Conservation (phyloP, 2,888 invertebrate species). For the Cyrtodaria siliqua region DNA sequence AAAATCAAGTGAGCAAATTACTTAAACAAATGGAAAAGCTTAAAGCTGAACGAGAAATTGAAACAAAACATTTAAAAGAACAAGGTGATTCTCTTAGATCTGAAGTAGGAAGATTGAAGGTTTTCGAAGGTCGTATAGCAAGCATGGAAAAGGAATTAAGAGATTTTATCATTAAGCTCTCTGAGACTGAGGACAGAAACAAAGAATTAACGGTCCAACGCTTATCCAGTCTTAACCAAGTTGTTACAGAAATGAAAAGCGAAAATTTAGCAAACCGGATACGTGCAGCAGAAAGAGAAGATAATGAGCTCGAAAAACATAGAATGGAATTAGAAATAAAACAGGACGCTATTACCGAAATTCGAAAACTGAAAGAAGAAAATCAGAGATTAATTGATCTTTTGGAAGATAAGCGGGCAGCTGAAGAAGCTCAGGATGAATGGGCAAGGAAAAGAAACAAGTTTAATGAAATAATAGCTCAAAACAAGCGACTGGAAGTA, state of each 20-base stretch:
- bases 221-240: conserved; percentile 47
- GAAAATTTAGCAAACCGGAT: conserved; percentile 59
- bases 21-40: conserved; percentile 55
- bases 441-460: conserved; percentile 58
- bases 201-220: conserved; percentile 33
- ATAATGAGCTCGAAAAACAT: conserved; percentile 61
- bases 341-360: conserved; percentile 64
- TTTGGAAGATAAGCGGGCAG: conserved; percentile 55
- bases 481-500: conserved; percentile 51
- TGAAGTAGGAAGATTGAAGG: conserved; percentile 55
- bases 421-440: conserved; percentile 61
- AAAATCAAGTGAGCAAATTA: conserved; percentile 58
- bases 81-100: conserved; percentile 55
- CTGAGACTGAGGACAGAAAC: conserved; percentile 50
- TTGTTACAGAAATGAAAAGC: conserved; percentile 62
- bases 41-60: conserved; percentile 47
- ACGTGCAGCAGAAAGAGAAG: conserved; percentile 57
- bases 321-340: conserved; percentile 62
- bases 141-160: conserved; percentile 56
- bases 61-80: conserved; percentile 56
- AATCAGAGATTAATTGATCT: conserved; percentile 42
- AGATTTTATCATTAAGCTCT: conserved; percentile 39
- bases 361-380: conserved; percentile 57
- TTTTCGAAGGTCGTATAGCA: conserved; percentile 57
- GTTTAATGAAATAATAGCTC: conserved; percentile 60